These are phyloP conservation scores for Neodontobutis hainanensis DNA, from an alignment of 2,113 vertebrate species.

Conservation along the genomic window DNA sequence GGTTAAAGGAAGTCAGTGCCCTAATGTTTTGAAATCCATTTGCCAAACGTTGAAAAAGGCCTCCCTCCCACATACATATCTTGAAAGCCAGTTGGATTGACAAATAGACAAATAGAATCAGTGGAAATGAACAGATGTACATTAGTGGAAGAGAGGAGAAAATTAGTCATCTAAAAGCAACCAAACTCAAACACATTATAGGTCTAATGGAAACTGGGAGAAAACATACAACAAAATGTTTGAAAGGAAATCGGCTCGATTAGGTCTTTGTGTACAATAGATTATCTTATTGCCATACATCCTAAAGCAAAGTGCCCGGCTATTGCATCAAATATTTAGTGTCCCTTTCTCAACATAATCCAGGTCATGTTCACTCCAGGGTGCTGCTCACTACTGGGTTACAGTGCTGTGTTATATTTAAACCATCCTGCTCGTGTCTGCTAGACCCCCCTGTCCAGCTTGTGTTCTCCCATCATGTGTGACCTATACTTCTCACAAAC, in stretches of 20 bases:
- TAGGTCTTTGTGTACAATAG: slow-evolving; percentile 1
- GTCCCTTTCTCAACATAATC: slow-evolving; percentile 43
- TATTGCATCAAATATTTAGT: slow-evolving; percentile 50
- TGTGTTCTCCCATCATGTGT: slow-evolving; percentile 22
- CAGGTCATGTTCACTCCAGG: slow-evolving; percentile 30
- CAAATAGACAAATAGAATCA: slow-evolving; percentile 2
- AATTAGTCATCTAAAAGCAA: slow-evolving; percentile 46
- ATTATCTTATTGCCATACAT: slow-evolving; percentile 8
- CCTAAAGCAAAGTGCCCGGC: slow-evolving; percentile 32
- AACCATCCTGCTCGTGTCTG: neutral
- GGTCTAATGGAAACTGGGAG: neutral
- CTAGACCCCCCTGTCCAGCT: slow-evolving; percentile 26
- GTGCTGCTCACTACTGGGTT: slow-evolving; percentile 26
- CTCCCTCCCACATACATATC: slow-evolving; percentile 22
- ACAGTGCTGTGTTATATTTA: slow-evolving; percentile 38
- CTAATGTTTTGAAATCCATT: slow-evolving; percentile 20
- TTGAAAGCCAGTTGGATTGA: slow-evolving; percentile 26
- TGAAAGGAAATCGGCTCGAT: neutral
- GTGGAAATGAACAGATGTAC: slow-evolving; percentile 27
- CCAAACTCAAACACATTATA: neutral
- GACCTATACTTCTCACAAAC: slow-evolving; percentile 24
- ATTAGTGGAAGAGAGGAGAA: slow-evolving; percentile 23
- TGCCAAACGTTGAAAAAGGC: slow-evolving; percentile 41
- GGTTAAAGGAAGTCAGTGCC: slow-evolving; percentile 30
- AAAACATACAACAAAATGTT: neutral